Conservation (phyloP, 2,888 invertebrate species). For the Myopa tessellatipennis region DNA sequence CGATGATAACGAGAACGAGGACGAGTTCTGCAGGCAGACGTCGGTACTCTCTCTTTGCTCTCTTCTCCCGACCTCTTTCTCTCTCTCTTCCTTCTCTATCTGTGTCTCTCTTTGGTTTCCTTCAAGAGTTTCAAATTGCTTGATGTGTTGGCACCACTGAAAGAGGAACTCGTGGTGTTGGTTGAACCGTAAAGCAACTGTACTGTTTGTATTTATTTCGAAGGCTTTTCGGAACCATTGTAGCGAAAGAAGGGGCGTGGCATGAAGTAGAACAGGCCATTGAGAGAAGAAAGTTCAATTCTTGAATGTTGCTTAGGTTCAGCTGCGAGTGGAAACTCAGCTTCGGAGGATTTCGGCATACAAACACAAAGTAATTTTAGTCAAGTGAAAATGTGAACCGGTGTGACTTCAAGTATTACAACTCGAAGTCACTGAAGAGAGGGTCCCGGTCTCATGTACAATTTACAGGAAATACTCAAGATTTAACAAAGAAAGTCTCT, state of each 20-base stretch:
- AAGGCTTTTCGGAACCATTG: not conserved
- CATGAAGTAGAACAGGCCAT: not conserved
- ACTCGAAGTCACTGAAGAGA: not conserved
- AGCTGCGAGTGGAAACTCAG: not conserved
- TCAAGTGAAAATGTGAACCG: not conserved
- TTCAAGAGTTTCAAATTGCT: not conserved
- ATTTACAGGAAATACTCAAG: not conserved
- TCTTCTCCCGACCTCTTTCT: not conserved
- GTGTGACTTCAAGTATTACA: not conserved
- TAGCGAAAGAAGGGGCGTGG: not conserved
- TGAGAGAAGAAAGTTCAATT: not conserved
- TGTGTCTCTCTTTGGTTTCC: not conserved
- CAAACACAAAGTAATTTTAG: not conserved
- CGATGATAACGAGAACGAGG: constrained; percentile 5
- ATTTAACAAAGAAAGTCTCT: not conserved
- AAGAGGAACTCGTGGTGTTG: not conserved
- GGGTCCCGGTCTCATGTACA: not conserved
- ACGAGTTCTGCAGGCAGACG: not conserved
- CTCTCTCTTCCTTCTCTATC: not conserved
- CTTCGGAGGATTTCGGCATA: not conserved
- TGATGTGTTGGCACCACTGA: not conserved
- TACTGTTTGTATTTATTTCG: not conserved
- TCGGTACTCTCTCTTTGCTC: not conserved
- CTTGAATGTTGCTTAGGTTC: not conserved
- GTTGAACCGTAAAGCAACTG: not conserved